Evolutionary conservation across 2,113 vertebrate genomes (phyloP), one percentile per base, ranked within the genome.

Genomic region (Onychostruthus taczanowskii): DNA sequence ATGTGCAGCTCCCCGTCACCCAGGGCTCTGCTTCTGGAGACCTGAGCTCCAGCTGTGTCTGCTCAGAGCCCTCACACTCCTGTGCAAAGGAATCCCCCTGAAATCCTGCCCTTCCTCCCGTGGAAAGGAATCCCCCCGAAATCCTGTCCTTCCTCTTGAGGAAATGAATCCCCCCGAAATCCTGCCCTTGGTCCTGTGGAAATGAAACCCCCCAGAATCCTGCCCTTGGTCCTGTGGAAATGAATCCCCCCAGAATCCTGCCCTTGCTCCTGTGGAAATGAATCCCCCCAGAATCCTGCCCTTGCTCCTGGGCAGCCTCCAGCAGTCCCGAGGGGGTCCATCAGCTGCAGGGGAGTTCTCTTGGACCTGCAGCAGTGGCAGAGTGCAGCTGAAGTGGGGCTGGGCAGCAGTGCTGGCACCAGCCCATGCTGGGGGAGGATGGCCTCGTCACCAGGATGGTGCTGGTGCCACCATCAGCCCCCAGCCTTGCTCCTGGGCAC

Each of bases 131-230:
- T 97, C 95, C 93, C 68, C 70, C 35, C 83, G 39, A 79, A 93
- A 96, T 49, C 67, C 91, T 50, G 76, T 95, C 96, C 92, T 91
- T 97, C 97, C 91, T 94, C 94, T 97, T 93, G 93, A 81, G 80
- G 39, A 39, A 39, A 39, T 10, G 39, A 39, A 39, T 39, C 39
- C 39, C 39, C 39, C 43, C 17, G 43, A 92, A 41, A 41, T 41
- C 14, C 43, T 16, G 43, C 16, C 43, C 43, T 43, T 43, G 15
- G 15, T 43, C 95, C 91, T 81, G 52, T 95, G 82, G 82, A 87
- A 97, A 94, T 88, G 91, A 94, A 96, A 97, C 39, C 95, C 93
- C 67, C 46, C 19, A 20, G 19, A 9, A 44, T 17, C 44, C 44
- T 44, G 18, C 19, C 44, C 44, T 20, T 9, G 7, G 18, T 20